Evolutionary conservation across 2,888 invertebrate species (phyloP), one percentile per base, ranked within the genome.

Genomic region (Erpobdella octoculata): DNA sequence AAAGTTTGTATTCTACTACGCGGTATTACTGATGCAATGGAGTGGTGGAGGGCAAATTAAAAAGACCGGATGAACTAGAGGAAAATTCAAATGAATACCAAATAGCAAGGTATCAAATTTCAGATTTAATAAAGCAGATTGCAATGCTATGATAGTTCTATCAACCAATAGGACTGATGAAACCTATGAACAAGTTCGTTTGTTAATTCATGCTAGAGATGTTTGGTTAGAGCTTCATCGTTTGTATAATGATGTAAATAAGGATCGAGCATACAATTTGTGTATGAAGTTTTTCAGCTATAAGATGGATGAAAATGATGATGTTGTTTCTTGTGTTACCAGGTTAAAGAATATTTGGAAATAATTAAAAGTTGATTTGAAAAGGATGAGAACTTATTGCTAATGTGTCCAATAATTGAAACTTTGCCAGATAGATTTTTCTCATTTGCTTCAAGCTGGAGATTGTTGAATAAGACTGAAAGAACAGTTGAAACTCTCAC

Each of bases 191-290:
- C n/a, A 41, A 41, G 46, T 41, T 15, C 46, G 46, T 41, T 41
- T n/a, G n/a, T 41, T 41, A n/a, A 41, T 41, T 15, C 12, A 41
- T 41, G 46, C 46, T n/a, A 41, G 12, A 41, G n/a, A 41, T 41
- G 46, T 41, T 41, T 41, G 46, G 46, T 41, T 41, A 41, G 46
- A 41, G n/a, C 46, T 41, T 41, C 46, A 41, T n/a, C 46, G n/a
- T 41, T 41, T 41, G 46, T 41, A 41, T 41, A n/a, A 41, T 41
- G 46, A 41, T n/a, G n/a, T n/a, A n/a, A n/a, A n/a, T n/a, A n/a
- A n/a, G n/a, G n/a, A 41, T n/a, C 12, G 12, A 41, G 12, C 12
- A 41, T n/a, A 15, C n/a, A n/a, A 41, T n/a, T 41, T 41, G 46
- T 41, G 46, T n/a, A 41, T 41, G 46, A 41, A 41, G 46, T 41